Conservation (phyloP, 2,888 invertebrate genomes). For the Laothoe populi region DNA sequence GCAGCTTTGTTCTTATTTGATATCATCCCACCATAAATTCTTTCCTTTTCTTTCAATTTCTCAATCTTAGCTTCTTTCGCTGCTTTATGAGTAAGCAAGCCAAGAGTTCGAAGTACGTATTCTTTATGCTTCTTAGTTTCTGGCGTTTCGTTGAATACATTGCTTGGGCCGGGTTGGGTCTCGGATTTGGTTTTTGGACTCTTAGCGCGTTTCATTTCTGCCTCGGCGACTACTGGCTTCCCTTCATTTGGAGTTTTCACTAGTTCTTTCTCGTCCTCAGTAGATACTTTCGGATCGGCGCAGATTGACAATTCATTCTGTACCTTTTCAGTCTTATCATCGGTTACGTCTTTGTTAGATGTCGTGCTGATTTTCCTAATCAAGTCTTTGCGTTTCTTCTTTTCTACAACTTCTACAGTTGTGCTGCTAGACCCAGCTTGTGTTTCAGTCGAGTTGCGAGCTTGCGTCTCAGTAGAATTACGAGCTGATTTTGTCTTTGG, state of each 20-base stretch:
- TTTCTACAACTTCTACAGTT: conserved; percentile 4
- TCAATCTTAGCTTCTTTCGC: conserved; percentile 88
- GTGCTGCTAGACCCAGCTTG: conserved; percentile 69
- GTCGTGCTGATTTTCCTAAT: conserved; percentile 18
- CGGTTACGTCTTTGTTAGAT: conserved; percentile 1
- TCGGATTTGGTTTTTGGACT: conserved; percentile 41
- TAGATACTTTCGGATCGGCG: conserved; percentile 27
- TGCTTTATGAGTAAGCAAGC: conserved; percentile 89
- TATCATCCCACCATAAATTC: conserved; percentile 61
- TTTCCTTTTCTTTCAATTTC: conserved; percentile 79
- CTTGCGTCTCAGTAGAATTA: conserved; percentile 57
- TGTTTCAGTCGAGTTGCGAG: conserved; percentile 59
- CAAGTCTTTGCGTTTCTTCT: conserved; percentile 25
- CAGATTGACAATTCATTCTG: conserved; percentile 29
- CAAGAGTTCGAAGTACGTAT: conserved; percentile 89
- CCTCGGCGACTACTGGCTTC: background rate
- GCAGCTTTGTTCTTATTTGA: conserved; percentile 61
- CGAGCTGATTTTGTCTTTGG: conserved; percentile 59
- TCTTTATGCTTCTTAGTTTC: conserved; percentile 89
- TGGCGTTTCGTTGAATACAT: conserved; percentile 79
- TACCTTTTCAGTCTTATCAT: conserved; percentile 24
- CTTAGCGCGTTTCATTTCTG: conserved; percentile 27
- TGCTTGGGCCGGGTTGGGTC: conserved; percentile 68
- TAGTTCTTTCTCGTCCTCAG: conserved; percentile 22
- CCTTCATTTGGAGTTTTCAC: background rate